Evolutionary conservation across 1,140 invertebrate genomes (phyloP).

Genomic region (Plectrocnemia conspersa): DNA sequence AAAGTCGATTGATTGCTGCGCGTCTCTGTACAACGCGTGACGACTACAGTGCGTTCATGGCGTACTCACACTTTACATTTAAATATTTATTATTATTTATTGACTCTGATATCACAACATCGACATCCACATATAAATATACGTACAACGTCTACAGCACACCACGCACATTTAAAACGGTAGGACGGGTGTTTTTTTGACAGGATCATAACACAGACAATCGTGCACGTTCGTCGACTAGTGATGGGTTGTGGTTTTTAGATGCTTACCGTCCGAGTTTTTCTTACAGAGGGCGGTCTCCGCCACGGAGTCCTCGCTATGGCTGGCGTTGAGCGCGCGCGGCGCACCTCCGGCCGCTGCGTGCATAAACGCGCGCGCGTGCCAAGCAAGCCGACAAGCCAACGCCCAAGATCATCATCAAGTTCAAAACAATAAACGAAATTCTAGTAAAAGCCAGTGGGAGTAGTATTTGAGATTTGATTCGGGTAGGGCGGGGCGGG

Average conservation of each 20-base stretch:
- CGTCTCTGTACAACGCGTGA: too few species aligned
- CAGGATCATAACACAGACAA: neutral
- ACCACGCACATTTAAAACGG: conserved; percentile 17
- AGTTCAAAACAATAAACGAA: conserved; percentile 23
- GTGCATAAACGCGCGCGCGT: conserved; percentile 40
- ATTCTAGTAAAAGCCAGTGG: conserved; percentile 24
- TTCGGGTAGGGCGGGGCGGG: neutral
- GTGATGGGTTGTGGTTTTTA: conserved; percentile 12
- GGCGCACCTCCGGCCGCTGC: conserved; percentile 42
- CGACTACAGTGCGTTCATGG: too few species aligned
- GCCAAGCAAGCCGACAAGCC: conserved; percentile 29
- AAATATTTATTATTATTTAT: too few species aligned
- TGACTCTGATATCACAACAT: too few species aligned
- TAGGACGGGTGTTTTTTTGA: neutral
- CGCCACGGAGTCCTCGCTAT: conserved; percentile 71
- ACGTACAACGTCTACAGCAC: conserved; percentile 23
- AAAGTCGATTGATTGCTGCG: too few species aligned
- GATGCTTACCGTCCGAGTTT: conserved; percentile 75
- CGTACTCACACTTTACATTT: too few species aligned
- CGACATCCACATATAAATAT: too few species aligned
- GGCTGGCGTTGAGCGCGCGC: conserved; percentile 59
- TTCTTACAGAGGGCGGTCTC: conserved; percentile 72
- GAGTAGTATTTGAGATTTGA: neutral
- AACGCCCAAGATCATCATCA: conserved; percentile 24
- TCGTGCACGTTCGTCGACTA: neutral